phyloP scores from a whole-genome alignment of 1,140 invertebrate genomes.

The Drosophila pallidifrons region DNA sequence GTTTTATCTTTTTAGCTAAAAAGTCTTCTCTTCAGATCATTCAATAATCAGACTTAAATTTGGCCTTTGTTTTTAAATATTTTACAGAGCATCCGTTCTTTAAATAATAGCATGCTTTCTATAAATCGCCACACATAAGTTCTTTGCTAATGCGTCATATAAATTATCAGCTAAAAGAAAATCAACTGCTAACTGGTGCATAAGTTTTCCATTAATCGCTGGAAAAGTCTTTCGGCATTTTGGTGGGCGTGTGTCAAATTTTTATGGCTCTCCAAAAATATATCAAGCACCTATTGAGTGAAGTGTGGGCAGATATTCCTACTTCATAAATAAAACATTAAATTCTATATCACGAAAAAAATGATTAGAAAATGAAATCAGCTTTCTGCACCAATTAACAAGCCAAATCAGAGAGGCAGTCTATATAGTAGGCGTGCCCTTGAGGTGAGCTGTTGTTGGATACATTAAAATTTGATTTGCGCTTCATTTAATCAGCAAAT shows the following conservation, averaged over 20 bases:
- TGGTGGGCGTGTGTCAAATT: slow-evolving; percentile 63
- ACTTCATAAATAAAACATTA: slow-evolving; percentile 72
- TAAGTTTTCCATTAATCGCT: slow-evolving; percentile 45
- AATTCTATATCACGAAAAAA: slow-evolving; percentile 41
- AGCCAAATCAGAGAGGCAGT: slow-evolving; percentile 2
- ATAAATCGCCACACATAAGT: slow-evolving; percentile 7
- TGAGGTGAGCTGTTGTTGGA: neutral
- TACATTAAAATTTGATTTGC: slow-evolving; percentile 59
- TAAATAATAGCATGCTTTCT: neutral
- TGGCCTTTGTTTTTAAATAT: no score
- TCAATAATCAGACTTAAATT: neutral
- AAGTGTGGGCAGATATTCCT: neutral
- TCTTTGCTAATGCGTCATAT: slow-evolving; percentile 61
- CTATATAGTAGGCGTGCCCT: neutral
- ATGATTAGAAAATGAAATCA: slow-evolving; percentile 43
- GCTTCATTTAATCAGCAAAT: slow-evolving; percentile 68
- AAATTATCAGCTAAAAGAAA: slow-evolving; percentile 61
- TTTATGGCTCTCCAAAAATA: slow-evolving; percentile 53
- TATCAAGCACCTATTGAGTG: slow-evolving; percentile 1
- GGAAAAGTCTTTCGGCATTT: slow-evolving; percentile 43
- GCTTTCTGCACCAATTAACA: slow-evolving; percentile 73
- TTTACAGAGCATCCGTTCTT: neutral
- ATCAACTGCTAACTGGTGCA: slow-evolving; percentile 38
- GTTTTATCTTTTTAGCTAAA: no score
- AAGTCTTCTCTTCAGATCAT: no score